These are phyloP conservation scores for Cosmopolites sordidus DNA, from an alignment of 2,888 invertebrate genomes.

Conservation along the genomic window DNA sequence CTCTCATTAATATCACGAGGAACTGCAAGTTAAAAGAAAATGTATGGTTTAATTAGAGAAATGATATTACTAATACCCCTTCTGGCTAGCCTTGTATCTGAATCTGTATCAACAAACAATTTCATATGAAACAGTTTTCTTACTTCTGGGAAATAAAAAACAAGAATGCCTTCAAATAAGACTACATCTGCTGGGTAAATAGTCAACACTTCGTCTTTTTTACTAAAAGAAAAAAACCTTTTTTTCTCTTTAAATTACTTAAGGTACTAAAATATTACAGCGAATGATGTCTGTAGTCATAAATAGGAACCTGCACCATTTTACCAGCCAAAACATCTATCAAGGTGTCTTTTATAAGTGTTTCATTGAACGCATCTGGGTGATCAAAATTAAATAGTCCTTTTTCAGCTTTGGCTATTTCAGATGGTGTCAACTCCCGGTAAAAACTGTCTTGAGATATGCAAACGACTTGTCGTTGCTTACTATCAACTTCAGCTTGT, in stretches of 20 bases:
- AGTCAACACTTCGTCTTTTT: slow-evolving; percentile 64
- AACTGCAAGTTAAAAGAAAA: slow-evolving; percentile 57
- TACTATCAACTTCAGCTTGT: slow-evolving; percentile 85
- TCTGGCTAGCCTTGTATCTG: slow-evolving; percentile 92
- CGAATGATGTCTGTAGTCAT: slow-evolving; percentile 89
- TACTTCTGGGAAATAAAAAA: slow-evolving; percentile 95
- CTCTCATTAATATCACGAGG: slow-evolving; percentile 93
- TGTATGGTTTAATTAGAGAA: too few species aligned
- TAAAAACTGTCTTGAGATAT: slow-evolving; percentile 98
- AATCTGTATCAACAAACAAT: slow-evolving; percentile 97
- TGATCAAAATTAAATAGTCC: slow-evolving; percentile 99
- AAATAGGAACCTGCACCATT: slow-evolving; percentile 85
- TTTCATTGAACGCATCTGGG: slow-evolving; percentile 94
- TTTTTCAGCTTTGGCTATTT: slow-evolving; percentile 76
- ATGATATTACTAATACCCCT: slow-evolving; percentile 64
- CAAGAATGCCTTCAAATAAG: slow-evolving; percentile 94
- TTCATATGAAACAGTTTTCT: slow-evolving; percentile 97
- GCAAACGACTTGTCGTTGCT: slow-evolving; percentile 84
- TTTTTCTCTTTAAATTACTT: background rate
- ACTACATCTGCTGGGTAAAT: slow-evolving; percentile 97
- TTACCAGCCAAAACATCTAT: slow-evolving; percentile 79
- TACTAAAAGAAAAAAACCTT: slow-evolving; percentile 42
- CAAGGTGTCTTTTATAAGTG: slow-evolving; percentile 74
- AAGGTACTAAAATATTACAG: slow-evolving; percentile 57
- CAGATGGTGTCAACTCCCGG: slow-evolving; percentile 73